Conservation (phyloP, 2,888 invertebrate species). For the Notocelia uddmanniana region DNA sequence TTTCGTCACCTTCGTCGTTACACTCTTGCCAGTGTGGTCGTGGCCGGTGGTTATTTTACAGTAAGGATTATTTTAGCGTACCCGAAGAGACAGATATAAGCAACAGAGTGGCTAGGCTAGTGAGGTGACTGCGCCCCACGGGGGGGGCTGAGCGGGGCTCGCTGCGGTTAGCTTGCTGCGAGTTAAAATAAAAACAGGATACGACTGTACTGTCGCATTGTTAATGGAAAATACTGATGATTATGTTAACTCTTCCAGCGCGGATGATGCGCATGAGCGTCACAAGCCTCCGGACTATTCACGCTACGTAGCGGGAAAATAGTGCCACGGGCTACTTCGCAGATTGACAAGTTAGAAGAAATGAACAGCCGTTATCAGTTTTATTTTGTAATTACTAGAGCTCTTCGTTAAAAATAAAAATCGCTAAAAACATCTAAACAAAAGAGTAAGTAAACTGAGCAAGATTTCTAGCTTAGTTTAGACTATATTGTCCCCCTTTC, state of each 20-base stretch:
- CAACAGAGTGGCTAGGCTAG: conserved; percentile 39
- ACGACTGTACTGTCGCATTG: background rate
- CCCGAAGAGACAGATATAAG: conserved; percentile 36
- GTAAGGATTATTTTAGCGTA: background rate
- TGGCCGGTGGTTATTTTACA: background rate
- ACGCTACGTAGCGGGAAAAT: too few relatives aligned
- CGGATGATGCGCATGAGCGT: background rate
- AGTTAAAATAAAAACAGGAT: background rate
- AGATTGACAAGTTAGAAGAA: background rate
- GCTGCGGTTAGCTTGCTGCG: conserved; percentile 14
- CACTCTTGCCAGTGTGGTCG: too few relatives aligned
- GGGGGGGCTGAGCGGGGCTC: conserved; percentile 17
- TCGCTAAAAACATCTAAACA: background rate
- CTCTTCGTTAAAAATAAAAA: background rate
- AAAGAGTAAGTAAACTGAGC: background rate
- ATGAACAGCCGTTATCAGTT: conserved; percentile 2
- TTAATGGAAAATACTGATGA: conserved; percentile 21
- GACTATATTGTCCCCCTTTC: background rate
- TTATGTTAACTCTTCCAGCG: background rate
- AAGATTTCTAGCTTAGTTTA: background rate
- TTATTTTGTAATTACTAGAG: background rate
- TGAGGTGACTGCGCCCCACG: conserved; percentile 44
- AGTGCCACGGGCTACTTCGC: background rate
- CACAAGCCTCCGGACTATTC: background rate
- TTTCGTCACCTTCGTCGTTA: too few relatives aligned